These are phyloP conservation scores for Percopsis transmontana DNA, from an alignment of 2,113 vertebrate species.

Conservation along the genomic window DNA sequence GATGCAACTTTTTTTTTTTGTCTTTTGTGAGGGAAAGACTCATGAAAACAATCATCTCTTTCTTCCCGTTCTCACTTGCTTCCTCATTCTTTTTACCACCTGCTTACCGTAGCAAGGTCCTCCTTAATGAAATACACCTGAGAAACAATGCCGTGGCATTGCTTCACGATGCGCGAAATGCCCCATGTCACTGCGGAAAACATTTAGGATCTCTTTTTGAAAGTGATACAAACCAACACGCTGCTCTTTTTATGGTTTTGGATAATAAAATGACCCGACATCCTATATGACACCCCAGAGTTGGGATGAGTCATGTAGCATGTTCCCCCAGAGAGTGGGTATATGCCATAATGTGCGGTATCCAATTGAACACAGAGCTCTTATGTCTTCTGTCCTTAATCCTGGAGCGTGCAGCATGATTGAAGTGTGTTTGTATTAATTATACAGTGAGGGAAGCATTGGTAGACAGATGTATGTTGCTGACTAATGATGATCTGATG, in stretches of 20 bases:
- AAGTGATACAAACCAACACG: conserved; percentile 62
- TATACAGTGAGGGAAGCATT: conserved; percentile 43
- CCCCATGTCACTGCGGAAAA: conserved; percentile 62
- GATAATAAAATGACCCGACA: conserved; percentile 56
- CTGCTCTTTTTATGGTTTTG: conserved; percentile 71
- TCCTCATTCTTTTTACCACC: conserved; percentile 54
- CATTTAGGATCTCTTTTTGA: conserved; percentile 41
- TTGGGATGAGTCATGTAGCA: conserved; percentile 42
- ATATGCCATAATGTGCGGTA: conserved; percentile 53
- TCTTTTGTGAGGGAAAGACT: conserved; percentile 65
- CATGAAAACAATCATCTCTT: conserved; percentile 69
- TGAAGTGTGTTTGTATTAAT: conserved; percentile 71
- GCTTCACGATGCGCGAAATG: conserved; percentile 65
- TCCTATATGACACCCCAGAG: conserved; percentile 44
- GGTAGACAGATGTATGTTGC: conserved; percentile 51
- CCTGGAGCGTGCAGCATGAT: conserved; percentile 65
- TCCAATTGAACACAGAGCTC: conserved; percentile 50
- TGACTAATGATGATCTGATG: conserved; percentile 60
- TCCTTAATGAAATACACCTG: conserved; percentile 67
- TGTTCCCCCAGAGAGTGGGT: conserved; percentile 37
- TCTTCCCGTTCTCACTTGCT: conserved; percentile 45
- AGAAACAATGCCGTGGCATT: conserved; percentile 67
- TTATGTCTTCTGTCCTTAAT: conserved; percentile 57
- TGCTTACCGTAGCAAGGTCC: conserved; percentile 71
- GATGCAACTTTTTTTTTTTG: conserved; percentile 45